Evolutionary conservation across 2,888 invertebrate species (phyloP).

Genomic region (Heteromurus nitidus): DNA sequence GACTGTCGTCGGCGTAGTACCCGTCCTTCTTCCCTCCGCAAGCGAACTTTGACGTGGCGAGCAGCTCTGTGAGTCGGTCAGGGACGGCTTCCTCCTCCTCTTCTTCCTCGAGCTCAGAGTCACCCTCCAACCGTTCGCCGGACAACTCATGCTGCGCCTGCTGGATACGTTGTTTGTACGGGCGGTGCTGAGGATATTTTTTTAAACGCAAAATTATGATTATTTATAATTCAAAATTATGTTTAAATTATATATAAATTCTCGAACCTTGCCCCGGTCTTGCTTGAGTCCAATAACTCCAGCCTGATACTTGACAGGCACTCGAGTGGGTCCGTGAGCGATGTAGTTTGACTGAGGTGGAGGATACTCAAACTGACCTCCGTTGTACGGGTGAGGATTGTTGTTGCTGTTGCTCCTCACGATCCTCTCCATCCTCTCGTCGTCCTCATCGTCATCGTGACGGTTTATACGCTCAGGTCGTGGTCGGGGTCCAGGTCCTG

Average conservation of each 20-base stretch:
- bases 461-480: neutral
- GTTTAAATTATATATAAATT: too few species aligned
- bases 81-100: constrained; percentile 87
- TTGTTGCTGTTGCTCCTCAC: neutral
- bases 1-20: constrained; percentile 92
- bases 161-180: constrained; percentile 32
- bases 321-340: constrained; percentile 24
- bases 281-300: constrained; percentile 22
- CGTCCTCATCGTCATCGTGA: constrained; percentile 17
- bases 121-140: neutral
- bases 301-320: constrained; percentile 41
- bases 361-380: constrained; percentile 33
- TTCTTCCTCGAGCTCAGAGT: constrained; percentile 76
- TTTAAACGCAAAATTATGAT: neutral
- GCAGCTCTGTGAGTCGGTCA: constrained; percentile 85
- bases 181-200: constrained; percentile 10
- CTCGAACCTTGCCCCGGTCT: neutral
- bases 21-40: constrained; percentile 89
- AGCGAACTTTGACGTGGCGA: constrained; percentile 89
- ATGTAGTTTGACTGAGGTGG: constrained; percentile 35
- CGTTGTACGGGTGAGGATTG: neutral
- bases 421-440: neutral
- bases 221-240: too few species aligned
- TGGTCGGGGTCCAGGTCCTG: neutral
- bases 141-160: constrained; percentile 17